phyloP scores from a whole-genome alignment of 2,888 invertebrate species.

The Drosophila neutralis region DNA sequence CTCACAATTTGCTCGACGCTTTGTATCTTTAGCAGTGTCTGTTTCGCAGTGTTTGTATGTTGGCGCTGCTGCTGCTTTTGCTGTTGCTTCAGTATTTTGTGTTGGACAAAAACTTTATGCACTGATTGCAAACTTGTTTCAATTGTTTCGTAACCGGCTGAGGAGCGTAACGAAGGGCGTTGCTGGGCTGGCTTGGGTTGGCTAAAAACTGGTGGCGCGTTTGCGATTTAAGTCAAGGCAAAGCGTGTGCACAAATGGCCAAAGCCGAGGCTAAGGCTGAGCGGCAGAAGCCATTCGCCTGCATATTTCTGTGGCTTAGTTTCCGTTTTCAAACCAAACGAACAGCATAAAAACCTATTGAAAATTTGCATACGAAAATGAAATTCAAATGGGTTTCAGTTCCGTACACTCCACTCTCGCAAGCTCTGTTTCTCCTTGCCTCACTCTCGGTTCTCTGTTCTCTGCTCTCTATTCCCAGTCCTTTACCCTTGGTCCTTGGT shows the following conservation, averaged over 20 bases:
- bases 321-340: constrained; percentile 69
- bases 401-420: constrained; percentile 34
- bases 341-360: constrained; percentile 70
- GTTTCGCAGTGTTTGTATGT: constrained; percentile 34
- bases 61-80: background rate
- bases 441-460: background rate
- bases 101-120: constrained; percentile 68
- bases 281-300: constrained; percentile 63
- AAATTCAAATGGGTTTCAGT: constrained; percentile 72
- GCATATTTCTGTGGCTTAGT: constrained; percentile 75
- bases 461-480: background rate
- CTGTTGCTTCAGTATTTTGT: constrained; percentile 28
- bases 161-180: constrained; percentile 11
- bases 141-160: constrained; percentile 67
- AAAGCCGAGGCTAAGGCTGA: constrained; percentile 28
- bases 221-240: constrained; percentile 63
- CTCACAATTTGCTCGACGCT: constrained; percentile 72
- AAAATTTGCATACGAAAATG: constrained; percentile 77
- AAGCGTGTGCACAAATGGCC: constrained; percentile 52
- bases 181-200: constrained; percentile 1
- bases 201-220: constrained; percentile 11
- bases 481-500: background rate
- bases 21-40: constrained; percentile 59
- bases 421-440: background rate
- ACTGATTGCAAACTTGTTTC: constrained; percentile 79